Conservation (phyloP, 2,888 invertebrate genomes). For the Acrocyrtus sp. region DNA sequence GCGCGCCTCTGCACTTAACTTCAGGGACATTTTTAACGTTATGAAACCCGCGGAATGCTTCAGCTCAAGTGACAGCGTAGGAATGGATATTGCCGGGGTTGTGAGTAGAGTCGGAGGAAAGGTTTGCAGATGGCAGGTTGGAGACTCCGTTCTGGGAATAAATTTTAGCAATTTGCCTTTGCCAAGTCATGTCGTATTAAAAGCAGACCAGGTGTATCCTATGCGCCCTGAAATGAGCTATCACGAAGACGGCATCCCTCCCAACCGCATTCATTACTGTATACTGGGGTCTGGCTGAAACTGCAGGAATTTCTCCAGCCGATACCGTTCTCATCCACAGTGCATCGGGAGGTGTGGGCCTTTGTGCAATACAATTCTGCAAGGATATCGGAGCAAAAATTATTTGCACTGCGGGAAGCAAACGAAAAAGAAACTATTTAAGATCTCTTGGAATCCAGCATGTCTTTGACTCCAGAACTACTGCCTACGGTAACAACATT, state of each 20-base stretch:
- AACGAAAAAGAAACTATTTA: constrained; percentile 30
- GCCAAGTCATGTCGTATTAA: constrained; percentile 3
- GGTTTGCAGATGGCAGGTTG: constrained; percentile 1
- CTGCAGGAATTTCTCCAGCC: constrained; percentile 16
- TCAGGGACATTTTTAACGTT: constrained; percentile 17
- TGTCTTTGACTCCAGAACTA: constrained; percentile 30
- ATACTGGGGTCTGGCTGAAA: constrained; percentile 26
- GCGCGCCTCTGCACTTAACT: constrained; percentile 8
- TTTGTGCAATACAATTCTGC: constrained; percentile 38
- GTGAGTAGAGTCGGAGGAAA: neutral
- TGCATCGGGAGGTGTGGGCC: constrained; percentile 42
- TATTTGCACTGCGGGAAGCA: constrained; percentile 34
- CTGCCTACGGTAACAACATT: constrained; percentile 12
- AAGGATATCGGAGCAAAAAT: constrained; percentile 24
- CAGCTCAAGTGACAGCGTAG: neutral
- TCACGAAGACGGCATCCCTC: constrained; percentile 28
- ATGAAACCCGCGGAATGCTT: constrained; percentile 8
- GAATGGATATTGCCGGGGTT: constrained; percentile 19
- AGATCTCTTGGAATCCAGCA: constrained; percentile 3
- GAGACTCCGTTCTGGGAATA: constrained; percentile 10
- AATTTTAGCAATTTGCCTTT: neutral
- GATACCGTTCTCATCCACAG: constrained; percentile 44
- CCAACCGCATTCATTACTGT: constrained; percentile 32
- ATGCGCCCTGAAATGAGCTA: constrained; percentile 17
- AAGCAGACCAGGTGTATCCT: neutral